Conservation (phyloP, 2,113 vertebrate genomes). For the Nansenia antarctica region DNA sequence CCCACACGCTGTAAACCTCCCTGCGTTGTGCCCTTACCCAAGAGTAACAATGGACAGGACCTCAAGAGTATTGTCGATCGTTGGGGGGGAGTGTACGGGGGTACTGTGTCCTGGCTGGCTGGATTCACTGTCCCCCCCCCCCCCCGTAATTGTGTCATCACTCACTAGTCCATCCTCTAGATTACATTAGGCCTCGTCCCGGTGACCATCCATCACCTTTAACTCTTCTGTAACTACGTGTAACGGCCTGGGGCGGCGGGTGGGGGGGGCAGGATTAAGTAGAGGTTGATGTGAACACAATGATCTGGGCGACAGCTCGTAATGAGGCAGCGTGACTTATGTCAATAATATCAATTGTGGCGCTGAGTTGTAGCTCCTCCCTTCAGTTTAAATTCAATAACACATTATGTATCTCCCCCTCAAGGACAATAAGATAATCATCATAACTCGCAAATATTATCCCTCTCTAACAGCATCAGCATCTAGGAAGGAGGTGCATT, state of each 20-base stretch:
- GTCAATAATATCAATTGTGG: too few relatives aligned
- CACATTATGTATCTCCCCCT: too few relatives aligned
- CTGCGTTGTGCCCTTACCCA: neutral
- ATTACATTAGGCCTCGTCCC: constrained; percentile 63
- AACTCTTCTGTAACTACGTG: constrained; percentile 49
- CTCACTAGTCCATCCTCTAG: constrained; percentile 58
- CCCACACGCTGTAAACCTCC: constrained; percentile 62
- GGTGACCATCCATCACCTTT: constrained; percentile 58
- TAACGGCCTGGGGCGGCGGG: constrained; percentile 40
- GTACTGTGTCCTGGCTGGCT: constrained; percentile 33
- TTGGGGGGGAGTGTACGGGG: neutral
- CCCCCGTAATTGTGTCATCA: constrained; percentile 61
- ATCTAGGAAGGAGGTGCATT: too few relatives aligned
- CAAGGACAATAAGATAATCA: too few relatives aligned
- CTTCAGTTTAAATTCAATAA: too few relatives aligned
- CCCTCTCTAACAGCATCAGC: too few relatives aligned
- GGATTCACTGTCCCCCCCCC: constrained; percentile 35
- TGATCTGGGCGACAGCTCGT: constrained; percentile 5
- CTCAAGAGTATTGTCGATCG: too few relatives aligned
- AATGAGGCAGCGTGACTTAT: too few relatives aligned
- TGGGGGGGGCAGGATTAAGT: constrained; percentile 47
- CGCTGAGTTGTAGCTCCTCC: too few relatives aligned
- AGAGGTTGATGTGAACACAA: constrained; percentile 37
- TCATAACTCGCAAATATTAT: too few relatives aligned
- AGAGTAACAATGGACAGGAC: too few relatives aligned